Percentiles rank a stretch among this genome's conserved stretches.
Conservation (phyloP, 2,888 invertebrate genomes). For the Aleiodes testaceus region DNA sequence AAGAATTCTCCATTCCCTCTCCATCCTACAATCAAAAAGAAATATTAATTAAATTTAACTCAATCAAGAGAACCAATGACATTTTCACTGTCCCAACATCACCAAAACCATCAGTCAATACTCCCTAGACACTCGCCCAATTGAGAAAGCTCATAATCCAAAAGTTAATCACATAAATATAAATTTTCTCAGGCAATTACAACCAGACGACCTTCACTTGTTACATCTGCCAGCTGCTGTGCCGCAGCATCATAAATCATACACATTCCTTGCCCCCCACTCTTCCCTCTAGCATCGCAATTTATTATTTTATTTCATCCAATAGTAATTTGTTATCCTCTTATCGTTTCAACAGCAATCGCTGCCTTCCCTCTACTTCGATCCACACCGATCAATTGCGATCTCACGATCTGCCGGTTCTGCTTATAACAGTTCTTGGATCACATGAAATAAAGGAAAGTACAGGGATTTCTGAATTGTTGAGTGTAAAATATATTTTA, state of each 20-base stretch:
- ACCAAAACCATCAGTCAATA: too few relatives aligned
- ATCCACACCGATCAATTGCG: slow-evolving; percentile 43
- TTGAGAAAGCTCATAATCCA: not conserved
- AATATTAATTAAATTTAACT: not conserved
- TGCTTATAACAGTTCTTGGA: slow-evolving; percentile 26
- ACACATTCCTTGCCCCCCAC: not conserved
- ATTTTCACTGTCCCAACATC: too few relatives aligned
- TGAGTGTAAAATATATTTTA: too few relatives aligned
- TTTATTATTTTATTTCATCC: slow-evolving; percentile 33
- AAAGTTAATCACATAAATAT: slow-evolving; percentile 18
- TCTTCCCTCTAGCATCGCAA: slow-evolving; percentile 2
- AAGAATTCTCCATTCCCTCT: not conserved
- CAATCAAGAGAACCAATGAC: too few relatives aligned
- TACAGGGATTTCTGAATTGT: slow-evolving; percentile 25
- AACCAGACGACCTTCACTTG: slow-evolving; percentile 37
- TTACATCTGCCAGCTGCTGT: slow-evolving; percentile 40
- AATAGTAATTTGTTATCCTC: slow-evolving; percentile 51
- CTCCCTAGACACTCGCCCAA: too few relatives aligned
- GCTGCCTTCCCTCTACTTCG: slow-evolving; percentile 37
- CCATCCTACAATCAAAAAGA: not conserved
- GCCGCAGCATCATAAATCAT: slow-evolving; percentile 15
- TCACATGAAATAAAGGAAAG: slow-evolving; percentile 38
- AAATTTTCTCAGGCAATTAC: slow-evolving; percentile 7
- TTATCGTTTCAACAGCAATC: slow-evolving; percentile 48
- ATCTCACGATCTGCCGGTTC: slow-evolving; percentile 34